Percentiles rank a stretch among this genome's conserved stretches.
Evolutionary conservation across 2,113 vertebrate species (phyloP).

Genomic region (Podocnemis expansa): DNA sequence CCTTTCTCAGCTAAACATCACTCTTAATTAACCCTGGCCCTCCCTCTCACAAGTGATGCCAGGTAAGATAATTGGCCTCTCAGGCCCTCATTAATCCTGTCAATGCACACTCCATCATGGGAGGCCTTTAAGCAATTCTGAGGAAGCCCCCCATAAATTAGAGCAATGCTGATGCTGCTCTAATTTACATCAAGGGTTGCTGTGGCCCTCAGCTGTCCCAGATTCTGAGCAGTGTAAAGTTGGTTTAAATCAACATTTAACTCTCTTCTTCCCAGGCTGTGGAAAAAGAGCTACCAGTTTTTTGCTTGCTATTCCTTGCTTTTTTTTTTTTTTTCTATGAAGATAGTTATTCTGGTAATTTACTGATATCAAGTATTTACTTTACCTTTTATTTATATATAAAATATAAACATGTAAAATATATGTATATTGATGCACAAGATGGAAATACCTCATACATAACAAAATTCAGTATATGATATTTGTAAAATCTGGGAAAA

Average conservation of each 20-base stretch:
- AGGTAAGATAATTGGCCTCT: neutral
- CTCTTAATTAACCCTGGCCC: neutral
- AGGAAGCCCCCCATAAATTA: neutral
- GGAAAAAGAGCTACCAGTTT: neutral
- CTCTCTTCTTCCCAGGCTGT: neutral
- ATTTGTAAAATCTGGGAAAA: neutral
- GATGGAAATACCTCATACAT: neutral
- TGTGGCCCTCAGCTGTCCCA: neutral
- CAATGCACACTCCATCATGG: neutral
- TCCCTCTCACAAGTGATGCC: neutral
- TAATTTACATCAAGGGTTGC: neutral
- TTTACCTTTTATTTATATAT: neutral
- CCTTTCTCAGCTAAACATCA: neutral
- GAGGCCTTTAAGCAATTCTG: neutral
- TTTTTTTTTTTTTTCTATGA: neutral
- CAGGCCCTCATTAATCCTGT: neutral
- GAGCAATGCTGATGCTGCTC: neutral
- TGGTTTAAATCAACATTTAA: neutral
- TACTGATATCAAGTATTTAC: neutral
- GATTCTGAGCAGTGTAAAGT: neutral
- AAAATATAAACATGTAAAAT: neutral
- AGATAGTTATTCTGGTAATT: accelerated
- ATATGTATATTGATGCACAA: neutral
- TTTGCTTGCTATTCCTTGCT: neutral
- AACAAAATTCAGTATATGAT: neutral